Evolutionary conservation across 2,797 vertebrate genomes (phyloP).

Genomic region (Choloepus didactylus): DNA sequence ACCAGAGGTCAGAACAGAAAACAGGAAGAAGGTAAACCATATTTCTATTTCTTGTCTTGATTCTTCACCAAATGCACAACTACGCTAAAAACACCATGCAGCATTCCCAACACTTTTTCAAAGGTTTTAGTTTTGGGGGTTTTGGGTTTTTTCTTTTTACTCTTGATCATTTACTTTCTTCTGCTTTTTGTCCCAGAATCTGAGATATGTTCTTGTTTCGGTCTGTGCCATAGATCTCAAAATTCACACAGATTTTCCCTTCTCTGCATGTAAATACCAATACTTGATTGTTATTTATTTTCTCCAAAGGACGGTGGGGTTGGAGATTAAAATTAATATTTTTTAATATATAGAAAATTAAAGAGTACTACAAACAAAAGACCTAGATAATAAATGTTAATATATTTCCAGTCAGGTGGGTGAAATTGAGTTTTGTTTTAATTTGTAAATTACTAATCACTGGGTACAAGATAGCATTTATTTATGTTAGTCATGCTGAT

Average conservation of each 20-base stretch:
- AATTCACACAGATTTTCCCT: too few relatives aligned
- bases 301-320: not conserved
- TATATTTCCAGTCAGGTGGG: conserved; percentile 22
- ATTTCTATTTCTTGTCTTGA: not conserved
- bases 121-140: not conserved
- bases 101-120: not conserved
- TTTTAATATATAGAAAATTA: not conserved
- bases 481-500: not conserved
- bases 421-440: not conserved
- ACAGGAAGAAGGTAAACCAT: not conserved
- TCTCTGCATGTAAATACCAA: not conserved
- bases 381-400: not conserved
- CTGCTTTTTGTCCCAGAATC: not conserved
- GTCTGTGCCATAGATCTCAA: too few relatives aligned
- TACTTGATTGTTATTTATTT: not conserved
- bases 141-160: not conserved
- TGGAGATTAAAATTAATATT: not conserved
- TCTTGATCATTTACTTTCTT: not conserved
- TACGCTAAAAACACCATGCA: not conserved
- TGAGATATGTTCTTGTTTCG: not conserved
- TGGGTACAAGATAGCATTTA: not conserved
- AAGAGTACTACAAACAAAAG: not conserved
- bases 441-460: conserved; percentile 9
- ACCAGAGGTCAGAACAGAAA: conserved; percentile 18
- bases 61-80: not conserved